Base-by-base conservation (phyloP, 2,888 invertebrate genomes). In the Caradrina kadenii region DNA sequence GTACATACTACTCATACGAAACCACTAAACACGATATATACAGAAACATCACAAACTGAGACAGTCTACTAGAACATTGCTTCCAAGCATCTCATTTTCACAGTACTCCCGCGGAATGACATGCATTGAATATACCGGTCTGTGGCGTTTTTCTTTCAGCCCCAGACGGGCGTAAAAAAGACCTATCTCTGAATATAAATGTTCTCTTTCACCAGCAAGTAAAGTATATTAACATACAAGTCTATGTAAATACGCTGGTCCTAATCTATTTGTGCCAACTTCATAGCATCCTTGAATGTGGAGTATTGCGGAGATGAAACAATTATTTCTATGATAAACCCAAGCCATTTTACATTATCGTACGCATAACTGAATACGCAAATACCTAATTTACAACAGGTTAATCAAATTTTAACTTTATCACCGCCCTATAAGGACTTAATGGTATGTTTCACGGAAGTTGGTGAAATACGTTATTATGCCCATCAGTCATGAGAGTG, bases 261-360 rank as follows among this genome's bases (percentile, higher is more conserved):
- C 17, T 62, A 53, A 68, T 65, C 63, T 66, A 64, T 64, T 67
- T 67, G 54, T 54, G 45, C 55, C 59, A 65, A 78, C 71, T 64
- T 31, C 48, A 65, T 21, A 48, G 22, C 45, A 78, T 73, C 66
- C 70, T 82, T 80, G 75, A 66, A 49, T 70, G 39, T 13, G 39
- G 3, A 13, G 39, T 39, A 39, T 39, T 39, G 19, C 74, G 17
- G 50, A 76, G 67, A 76, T 70, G 69, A 72, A 82, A 82, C 69
- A 76, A 73, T 73, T 70, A 68, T 58, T 63, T 55, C 69, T 75
- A 71, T 81, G 74, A 76, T 81, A 82, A 83, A 81, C 62, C 68
- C 56, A 56, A 69, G 70, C 72, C 59, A 69, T 73, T 82, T 63
- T 48, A 73, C 56, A 66, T 79, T 77, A 75, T 77, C 73, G 76